Evolutionary conservation across 2,888 invertebrate species (phyloP).

Genomic region (Lasioglossum lativentre): DNA sequence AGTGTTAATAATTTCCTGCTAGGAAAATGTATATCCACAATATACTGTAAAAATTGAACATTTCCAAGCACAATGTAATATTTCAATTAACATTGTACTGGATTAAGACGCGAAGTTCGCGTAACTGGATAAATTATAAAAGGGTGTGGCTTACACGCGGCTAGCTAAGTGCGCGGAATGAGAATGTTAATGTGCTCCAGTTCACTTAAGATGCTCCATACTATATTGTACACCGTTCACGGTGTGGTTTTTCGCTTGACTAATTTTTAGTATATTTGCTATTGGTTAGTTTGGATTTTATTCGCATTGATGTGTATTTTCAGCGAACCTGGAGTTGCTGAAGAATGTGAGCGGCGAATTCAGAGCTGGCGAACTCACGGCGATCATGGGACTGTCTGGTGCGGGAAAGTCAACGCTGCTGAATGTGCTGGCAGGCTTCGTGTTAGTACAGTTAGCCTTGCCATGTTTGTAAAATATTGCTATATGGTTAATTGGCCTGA

Average conservation of each 20-base stretch:
- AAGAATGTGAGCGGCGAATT: conserved; percentile 88
- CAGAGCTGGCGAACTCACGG: conserved; percentile 91
- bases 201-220: neutral
- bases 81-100: neutral
- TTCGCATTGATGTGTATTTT: conserved; percentile 66
- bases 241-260: neutral
- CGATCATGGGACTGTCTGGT: conserved; percentile 95
- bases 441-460: conserved; percentile 86
- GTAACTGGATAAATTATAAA: neutral
- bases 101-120: neutral
- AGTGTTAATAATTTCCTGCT: too few species aligned
- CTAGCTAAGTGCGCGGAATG: neutral
- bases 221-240: neutral
- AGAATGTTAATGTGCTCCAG: neutral
- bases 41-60: too few species aligned
- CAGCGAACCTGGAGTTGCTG: conserved; percentile 84
- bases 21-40: too few species aligned
- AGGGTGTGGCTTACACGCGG: neutral
- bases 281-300: neutral
- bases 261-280: neutral
- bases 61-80: too few species aligned
- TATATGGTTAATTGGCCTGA: neutral
- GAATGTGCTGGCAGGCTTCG: conserved; percentile 95
- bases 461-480: neutral
- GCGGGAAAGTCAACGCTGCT: conserved; percentile 95